Base-by-base conservation (phyloP, 2,113 vertebrate species). In the Nyctibius bracteatus region DNA sequence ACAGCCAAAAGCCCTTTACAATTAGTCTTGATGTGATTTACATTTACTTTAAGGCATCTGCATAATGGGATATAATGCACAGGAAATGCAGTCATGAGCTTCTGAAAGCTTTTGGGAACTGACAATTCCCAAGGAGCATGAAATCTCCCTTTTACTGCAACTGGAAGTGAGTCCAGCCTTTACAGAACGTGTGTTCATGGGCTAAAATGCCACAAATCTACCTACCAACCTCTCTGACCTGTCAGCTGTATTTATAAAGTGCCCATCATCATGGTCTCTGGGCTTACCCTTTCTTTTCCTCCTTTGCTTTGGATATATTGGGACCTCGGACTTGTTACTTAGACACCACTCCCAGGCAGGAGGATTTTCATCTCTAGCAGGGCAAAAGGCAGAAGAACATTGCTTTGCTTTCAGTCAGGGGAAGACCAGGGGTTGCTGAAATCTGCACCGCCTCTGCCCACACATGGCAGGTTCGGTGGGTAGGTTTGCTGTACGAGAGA, bases 11-110 rank as follows among this genome's bases (percentile, higher is more conserved):
- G 72, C 67, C 78, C 90, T 82, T 81, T 85, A 54, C 88, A 75
- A 85, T 94, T 86, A 82, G 54, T 30, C 68, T n/a, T 51, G 86
- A 84, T 91, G 77, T 87, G 96, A 96, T 91, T 96, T 89, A 86
- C 91, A 92, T 95, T 91, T 81, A 86, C 83, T 96, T 75, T 22
- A 71, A 86, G 41, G 65, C 83, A 65, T 94, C 88, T 85, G 86
- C 88, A 81, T 94, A 91, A 94, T 79, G 94, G 92, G 30, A 8
- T 74, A 14, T 74, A 81, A 91, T 68, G 96, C 65, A 19, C 90
- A 63, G 73, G 67, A 88, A 94, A 84, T 65, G 92, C 61, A 95
- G 80, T 58, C 90, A 11, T 0, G 5, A 71, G 83, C 27, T 93
- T 39, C 92, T 89, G 86, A 94, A 88, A 94, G 77, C 52, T 94